Evolutionary conservation across 2,113 vertebrate genomes (phyloP).

Genomic region (Erinaceus europaeus): DNA sequence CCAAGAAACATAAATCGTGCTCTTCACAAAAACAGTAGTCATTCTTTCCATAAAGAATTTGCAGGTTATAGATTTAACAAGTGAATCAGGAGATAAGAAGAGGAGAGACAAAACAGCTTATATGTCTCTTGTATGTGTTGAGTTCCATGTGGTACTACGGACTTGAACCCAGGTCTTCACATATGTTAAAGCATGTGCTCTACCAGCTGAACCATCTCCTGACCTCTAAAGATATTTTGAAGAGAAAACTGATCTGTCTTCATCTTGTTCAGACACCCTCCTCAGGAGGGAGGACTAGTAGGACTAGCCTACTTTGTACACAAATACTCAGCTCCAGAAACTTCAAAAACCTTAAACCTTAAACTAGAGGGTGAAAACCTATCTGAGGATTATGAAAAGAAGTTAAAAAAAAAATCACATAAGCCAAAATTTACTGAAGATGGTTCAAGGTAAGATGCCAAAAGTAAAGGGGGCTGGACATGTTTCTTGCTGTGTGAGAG

Average conservation of each 20-base stretch:
- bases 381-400: not conserved
- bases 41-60: not conserved
- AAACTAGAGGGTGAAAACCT: not conserved
- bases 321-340: not conserved
- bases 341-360: not conserved
- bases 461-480: no score
- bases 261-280: not conserved
- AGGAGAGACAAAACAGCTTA: no score
- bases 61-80: not conserved
- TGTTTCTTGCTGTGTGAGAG: no score
- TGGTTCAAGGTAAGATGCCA: not conserved
- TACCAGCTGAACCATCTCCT: no score
- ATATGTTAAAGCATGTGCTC: no score
- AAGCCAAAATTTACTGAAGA: not conserved
- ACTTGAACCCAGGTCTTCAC: no score
- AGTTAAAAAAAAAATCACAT: not conserved
- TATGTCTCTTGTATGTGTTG: no score
- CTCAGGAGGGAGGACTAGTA: not conserved
- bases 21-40: not conserved
- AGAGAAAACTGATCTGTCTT: no score
- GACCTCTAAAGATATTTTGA: no score
- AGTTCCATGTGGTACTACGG: no score
- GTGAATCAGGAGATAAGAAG: no score
- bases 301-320: not conserved
- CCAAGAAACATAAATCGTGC: not conserved